Evolutionary conservation across 1,140 invertebrate genomes (phyloP), one percentile per base, ranked within the genome.

Genomic region (Drosophila arizonae): DNA sequence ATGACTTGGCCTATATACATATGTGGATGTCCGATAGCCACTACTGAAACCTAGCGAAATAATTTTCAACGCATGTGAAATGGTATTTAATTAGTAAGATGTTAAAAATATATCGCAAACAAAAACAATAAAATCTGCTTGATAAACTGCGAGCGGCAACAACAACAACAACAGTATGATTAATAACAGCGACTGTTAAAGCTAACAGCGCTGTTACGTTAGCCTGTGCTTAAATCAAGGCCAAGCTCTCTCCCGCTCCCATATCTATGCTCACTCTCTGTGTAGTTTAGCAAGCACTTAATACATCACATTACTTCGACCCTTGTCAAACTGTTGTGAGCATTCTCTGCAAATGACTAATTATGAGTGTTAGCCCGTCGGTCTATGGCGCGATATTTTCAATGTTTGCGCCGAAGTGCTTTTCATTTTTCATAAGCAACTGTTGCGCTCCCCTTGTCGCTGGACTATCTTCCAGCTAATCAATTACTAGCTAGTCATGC

Each of bases 31-130:
- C 11, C 41, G 63, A 46, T 65, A 65, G 51, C 26, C 28, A 15
- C 11, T 46, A 36, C n/a, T 41, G 28, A n/a, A 41, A 61, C 11
- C 30, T 50, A 8, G 33, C 60, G 79, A 82, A 87, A 87, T 66
- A 36, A 54, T 57, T 51, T 72, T 65, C 62, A 74, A 45, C 39
- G 48, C 30, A 28, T 43, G 30, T 55, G 84, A 73, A 88, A 87
- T 88, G 43, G 72, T 55, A 28, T 60, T 63, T 51, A 77, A 87
- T 87, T 87, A 87, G 82, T 87, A 87, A 88, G 65, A 54, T 46
- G 55, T 63, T 68, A 69, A 56, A 86, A 86, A 87, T 86, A 86
- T 62, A 70, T 36, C 24, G 28, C 68, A 50, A 26, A 13, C 48
- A 28, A 36, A 33, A 55, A 36, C 51, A 36, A 57, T 1, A 57